Evolutionary conservation across 2,888 invertebrate genomes (phyloP).

Genomic region (Saturnia japonica): DNA sequence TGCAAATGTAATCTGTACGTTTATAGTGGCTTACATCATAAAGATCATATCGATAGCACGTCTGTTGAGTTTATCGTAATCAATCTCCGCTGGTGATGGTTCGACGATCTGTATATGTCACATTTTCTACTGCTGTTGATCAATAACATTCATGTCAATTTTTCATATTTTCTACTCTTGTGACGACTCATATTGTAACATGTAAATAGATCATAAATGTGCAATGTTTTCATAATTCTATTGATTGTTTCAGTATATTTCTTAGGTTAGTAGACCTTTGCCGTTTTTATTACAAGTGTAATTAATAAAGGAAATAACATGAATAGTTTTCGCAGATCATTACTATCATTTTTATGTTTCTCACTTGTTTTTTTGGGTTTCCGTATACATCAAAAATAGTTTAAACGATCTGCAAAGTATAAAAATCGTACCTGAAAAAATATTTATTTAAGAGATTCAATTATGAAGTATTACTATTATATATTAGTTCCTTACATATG

Average conservation of each 20-base stretch:
- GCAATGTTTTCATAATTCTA: not conserved
- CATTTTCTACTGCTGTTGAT: constrained; percentile 35
- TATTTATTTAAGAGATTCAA: not conserved
- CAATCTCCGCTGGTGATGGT: constrained; percentile 52
- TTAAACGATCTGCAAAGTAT: constrained; percentile 13
- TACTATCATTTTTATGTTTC: not conserved
- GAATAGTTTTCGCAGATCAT: not conserved
- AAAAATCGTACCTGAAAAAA: not conserved
- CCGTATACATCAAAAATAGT: constrained; percentile 31
- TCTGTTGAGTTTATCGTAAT: constrained; percentile 61
- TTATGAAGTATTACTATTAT: constrained; percentile 4
- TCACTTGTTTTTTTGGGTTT: constrained; percentile 31
- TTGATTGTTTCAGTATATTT: no score
- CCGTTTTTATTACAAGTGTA: no score
- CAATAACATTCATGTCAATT: constrained; percentile 24
- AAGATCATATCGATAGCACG: constrained; percentile 49
- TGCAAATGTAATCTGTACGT: constrained; percentile 30
- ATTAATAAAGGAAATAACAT: not conserved
- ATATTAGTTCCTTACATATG: no score
- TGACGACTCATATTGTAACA: not conserved
- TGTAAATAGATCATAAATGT: not conserved
- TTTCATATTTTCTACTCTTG: not conserved
- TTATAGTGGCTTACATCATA: constrained; percentile 36
- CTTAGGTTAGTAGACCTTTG: no score
- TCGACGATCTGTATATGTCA: constrained; percentile 51